Evolutionary conservation across 2,888 invertebrate genomes (phyloP).

Genomic region (Eupithecia insigniata): DNA sequence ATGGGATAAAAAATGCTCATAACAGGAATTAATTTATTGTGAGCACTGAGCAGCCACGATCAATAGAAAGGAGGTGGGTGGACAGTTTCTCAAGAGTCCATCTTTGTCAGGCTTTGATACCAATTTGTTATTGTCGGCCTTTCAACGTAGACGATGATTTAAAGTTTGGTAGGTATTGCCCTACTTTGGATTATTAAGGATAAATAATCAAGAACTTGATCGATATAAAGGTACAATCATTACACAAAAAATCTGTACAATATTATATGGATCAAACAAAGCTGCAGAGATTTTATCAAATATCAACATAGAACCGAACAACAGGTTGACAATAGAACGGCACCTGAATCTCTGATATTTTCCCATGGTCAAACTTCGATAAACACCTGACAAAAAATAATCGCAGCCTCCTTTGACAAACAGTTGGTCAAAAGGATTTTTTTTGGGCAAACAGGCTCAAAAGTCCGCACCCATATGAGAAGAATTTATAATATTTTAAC

Average conservation of each 20-base stretch:
- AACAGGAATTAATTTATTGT: conserved; percentile 83
- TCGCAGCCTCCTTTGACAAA: conserved; percentile 76
- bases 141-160: conserved; percentile 79
- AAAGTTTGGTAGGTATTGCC: conserved; percentile 78
- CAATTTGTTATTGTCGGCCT: conserved; percentile 82
- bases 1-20: conserved; percentile 80
- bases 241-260: conserved; percentile 44
- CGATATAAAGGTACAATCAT: conserved; percentile 41
- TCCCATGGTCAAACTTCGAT: conserved; percentile 83
- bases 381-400: conserved; percentile 81
- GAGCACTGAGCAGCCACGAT: conserved; percentile 74
- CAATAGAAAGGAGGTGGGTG: conserved; percentile 82
- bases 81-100: conserved; percentile 83
- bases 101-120: conserved; percentile 83
- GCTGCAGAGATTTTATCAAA: conserved; percentile 65
- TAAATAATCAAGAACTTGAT: conserved; percentile 35
- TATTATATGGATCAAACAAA: conserved; percentile 56
- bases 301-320: conserved; percentile 54
- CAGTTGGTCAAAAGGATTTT: conserved; percentile 82
- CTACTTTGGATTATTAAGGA: conserved; percentile 63
- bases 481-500: conserved; percentile 75
- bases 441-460: conserved; percentile 74
- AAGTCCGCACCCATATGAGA: conserved; percentile 74
- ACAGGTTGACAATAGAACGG: conserved; percentile 76
- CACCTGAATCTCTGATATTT: conserved; percentile 82